These are phyloP conservation scores for Tubulanus polymorphus DNA, from an alignment of 2,888 invertebrate species.

Conservation along the genomic window DNA sequence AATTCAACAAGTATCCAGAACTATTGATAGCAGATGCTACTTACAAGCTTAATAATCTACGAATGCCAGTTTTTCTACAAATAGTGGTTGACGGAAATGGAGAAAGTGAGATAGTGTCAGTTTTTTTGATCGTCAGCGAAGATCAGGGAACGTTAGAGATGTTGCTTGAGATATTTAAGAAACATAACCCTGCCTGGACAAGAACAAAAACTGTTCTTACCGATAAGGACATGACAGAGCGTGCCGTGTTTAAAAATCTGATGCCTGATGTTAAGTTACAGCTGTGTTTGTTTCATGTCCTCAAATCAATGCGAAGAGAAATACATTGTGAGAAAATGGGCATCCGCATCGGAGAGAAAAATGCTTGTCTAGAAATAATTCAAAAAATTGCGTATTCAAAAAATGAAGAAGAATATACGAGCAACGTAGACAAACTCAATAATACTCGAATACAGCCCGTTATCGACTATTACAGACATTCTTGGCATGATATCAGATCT, in stretches of 20 bases:
- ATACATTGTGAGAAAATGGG: slow-evolving; percentile 13
- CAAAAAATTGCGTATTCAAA: slow-evolving; percentile 10
- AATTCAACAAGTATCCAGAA: slow-evolving; percentile 13
- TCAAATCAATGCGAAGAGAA: slow-evolving; percentile 16
- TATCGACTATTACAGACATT: slow-evolving; percentile 8
- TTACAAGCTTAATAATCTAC: slow-evolving; percentile 16
- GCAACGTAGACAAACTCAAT: neutral
- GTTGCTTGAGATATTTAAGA: slow-evolving; percentile 15
- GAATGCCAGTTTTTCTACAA: slow-evolving; percentile 19
- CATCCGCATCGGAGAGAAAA: slow-evolving; percentile 7
- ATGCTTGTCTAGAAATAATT: slow-evolving; percentile 7
- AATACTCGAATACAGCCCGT: neutral
- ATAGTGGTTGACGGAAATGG: slow-evolving; percentile 18
- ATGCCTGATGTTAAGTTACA: slow-evolving; percentile 16
- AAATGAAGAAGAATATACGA: slow-evolving; percentile 8
- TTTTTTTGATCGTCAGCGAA: slow-evolving; percentile 16
- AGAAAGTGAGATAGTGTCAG: slow-evolving; percentile 15
- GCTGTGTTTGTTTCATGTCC: slow-evolving; percentile 20
- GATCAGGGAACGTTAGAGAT: slow-evolving; percentile 10
- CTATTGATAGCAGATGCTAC: slow-evolving; percentile 16
- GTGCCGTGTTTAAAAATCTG: slow-evolving; percentile 13
- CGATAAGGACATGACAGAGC: slow-evolving; percentile 21
- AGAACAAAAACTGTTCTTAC: slow-evolving; percentile 12
- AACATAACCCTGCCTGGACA: slow-evolving; percentile 5
- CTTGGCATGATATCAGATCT: slow-evolving; percentile 14